Evolutionary conservation across 1,140 invertebrate genomes (phyloP), one percentile per base, ranked within the genome.

Genomic region (Aphis craccivora): DNA sequence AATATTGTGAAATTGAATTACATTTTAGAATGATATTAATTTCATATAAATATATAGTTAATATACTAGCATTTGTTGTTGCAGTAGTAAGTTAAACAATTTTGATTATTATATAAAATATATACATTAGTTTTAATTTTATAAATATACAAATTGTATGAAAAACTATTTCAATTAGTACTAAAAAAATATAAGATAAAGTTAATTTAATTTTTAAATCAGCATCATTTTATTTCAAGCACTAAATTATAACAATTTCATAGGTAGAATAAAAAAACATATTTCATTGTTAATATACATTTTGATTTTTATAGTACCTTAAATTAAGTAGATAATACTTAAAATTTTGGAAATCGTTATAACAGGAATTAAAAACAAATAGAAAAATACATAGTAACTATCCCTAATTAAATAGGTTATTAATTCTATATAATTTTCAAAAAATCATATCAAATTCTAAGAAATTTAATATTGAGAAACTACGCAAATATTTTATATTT

Each of bases 1-100:
- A n/a, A 14, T 76, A n/a, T n/a, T 76, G n/a, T 76, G n/a, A 76
- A 18, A 76, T n/a, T 18, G 14, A 35, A 35, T n/a, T n/a, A 1
- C 20, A 76, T 76, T 76, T n/a, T 76, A 76, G n/a, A 76, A 76
- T 76, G 60, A 76, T 76, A n/a, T 76, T 76, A 76, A 18, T n/a
- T n/a, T 76, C 60, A 76, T 18, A n/a, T n/a, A 76, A 14, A 76
- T n/a, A 5, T n/a, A 76, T 76, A 76, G 30, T 35, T 76, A 35
- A n/a, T 35, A n/a, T 76, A 76, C 60, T 76, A 76, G 6, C 14
- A 76, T n/a, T 76, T 76, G 60, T 76, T 5, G 30, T 18, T n/a
- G 30, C 60, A n/a, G 30, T 35, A 76, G 60, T 76, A 76, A 76
- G 60, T 76, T 76, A 18, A 35, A n/a, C 0, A 76, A 76, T n/a